These are phyloP conservation scores for Synergus gifuensis DNA, from an alignment of 2,888 invertebrate species.

Conservation along the genomic window DNA sequence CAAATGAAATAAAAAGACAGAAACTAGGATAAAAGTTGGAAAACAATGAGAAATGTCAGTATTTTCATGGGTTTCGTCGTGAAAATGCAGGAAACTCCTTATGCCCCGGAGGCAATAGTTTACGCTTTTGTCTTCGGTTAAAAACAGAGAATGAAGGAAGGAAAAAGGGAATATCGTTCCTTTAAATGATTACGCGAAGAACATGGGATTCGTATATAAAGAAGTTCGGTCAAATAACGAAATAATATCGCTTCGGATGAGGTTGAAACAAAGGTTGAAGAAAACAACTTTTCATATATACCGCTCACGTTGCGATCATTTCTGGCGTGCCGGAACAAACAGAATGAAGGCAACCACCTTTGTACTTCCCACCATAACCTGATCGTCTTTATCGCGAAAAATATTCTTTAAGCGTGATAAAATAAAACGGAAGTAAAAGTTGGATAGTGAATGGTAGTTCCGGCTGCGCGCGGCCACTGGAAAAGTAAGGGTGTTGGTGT, in stretches of 20 bases:
- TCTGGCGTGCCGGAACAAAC: conserved; percentile 56
- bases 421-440: conserved; percentile 57
- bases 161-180: neutral
- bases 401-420: conserved; percentile 57
- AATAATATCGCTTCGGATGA: conserved; percentile 49
- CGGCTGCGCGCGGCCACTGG: conserved; percentile 44
- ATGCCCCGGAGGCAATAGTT: neutral
- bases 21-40: neutral
- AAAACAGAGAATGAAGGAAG: neutral
- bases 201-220: conserved; percentile 46
- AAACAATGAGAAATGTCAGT: neutral
- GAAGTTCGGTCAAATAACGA: conserved; percentile 51
- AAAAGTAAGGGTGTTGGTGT: conserved; percentile 42
- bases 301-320: conserved; percentile 56
- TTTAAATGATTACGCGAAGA: conserved; percentile 48
- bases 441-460: conserved; percentile 48
- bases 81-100: neutral
- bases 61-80: neutral
- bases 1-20: neutral
- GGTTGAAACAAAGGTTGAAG: conserved; percentile 50
- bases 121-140: conserved; percentile 8
- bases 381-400: conserved; percentile 57
- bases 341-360: conserved; percentile 56
- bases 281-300: conserved; percentile 55
- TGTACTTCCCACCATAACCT: conserved; percentile 51